A percentile compares a stretch with the other conserved stretches of the same genome.
phyloP scores from a whole-genome alignment of 2,113 vertebrate species.

The Peromyscus polionotus region DNA sequence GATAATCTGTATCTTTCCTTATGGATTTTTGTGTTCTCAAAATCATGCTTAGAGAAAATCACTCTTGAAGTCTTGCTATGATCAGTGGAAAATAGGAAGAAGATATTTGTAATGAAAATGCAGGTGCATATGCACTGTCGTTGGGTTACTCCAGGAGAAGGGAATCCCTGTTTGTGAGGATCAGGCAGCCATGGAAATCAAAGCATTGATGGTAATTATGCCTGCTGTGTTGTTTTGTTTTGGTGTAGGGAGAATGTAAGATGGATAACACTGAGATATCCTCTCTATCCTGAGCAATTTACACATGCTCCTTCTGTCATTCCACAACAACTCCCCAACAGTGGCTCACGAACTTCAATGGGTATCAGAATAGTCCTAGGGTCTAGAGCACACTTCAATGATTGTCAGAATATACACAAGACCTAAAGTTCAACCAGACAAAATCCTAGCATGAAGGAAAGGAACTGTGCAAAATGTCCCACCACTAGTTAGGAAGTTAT shows the following conservation, averaged over 20 bases:
- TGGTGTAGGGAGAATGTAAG: neutral
- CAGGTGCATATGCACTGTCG: neutral
- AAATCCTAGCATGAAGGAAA: neutral
- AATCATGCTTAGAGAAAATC: neutral
- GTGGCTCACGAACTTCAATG: neutral
- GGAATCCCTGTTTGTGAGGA: neutral
- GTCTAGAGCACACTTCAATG: neutral
- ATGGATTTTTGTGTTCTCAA: neutral
- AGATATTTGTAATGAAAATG: neutral
- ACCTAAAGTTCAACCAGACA: neutral
- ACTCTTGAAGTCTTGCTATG: neutral
- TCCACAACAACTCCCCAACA: neutral
- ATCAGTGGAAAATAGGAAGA: neutral
- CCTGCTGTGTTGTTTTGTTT: neutral
- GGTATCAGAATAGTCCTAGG: neutral
- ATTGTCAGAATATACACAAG: neutral
- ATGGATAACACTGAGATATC: neutral
- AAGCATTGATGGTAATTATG: neutral
- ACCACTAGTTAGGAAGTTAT: neutral
- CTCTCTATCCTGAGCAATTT: neutral
- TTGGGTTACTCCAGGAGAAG: too few relatives aligned
- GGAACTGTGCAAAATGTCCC: neutral
- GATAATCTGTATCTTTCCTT: neutral
- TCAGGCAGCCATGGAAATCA: neutral
- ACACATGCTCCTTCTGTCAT: neutral